Base-by-base conservation (phyloP, 2,797 vertebrate genomes). In the Sandelia bainsii region DNA sequence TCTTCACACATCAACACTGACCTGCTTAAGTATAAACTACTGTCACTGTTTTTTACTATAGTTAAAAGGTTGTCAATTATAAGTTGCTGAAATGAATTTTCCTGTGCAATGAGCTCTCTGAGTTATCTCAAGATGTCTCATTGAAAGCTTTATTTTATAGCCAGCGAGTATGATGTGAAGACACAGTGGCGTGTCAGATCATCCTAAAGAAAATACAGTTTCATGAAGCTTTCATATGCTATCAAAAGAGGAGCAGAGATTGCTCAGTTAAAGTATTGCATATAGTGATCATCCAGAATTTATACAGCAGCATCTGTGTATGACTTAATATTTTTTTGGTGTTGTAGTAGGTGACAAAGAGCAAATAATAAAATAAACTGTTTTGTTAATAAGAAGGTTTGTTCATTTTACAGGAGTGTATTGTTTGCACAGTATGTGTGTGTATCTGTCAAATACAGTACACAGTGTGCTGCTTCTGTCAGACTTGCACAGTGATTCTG, bases 381-480 rank as follows among this genome's bases (percentile, higher is more conserved):
- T 46, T 53, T 46, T 59, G 1, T 23, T 8, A 12, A 45, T 27
- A 23, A 3, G 51, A 3, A 20, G 12, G 2, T 40, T 46, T 37
- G 12, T 60, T 32, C 0, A 52, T 53, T 49, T 20, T 52, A 52
- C 3, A 37, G 37, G 9, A 32, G 5, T 6, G 7, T 32, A 32
- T 37, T 37, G 11, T 37, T 10, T 11, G 37, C 37, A n/a, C n/a
- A n/a, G n/a, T n/a, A n/a, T 51, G 56, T 42, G 17, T 61, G 42
- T 14, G n/a, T 48, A 42, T 56, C 13, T 65, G 50, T 73, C 32
- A 63, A 25, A 29, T 10, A 5, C n/a, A 16, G 34, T 10, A 5
- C n/a, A 19, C 14, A 42, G 49, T 64, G 56, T 77, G 78, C 73
- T 71, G 80, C 67, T 65, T 16, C 44, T 75, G 60, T 86, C 63